Percentiles rank a stretch among this genome's conserved stretches.
These are phyloP conservation scores for Lasioglossum villosulum DNA, from an alignment of 2,888 invertebrate genomes.

Conservation along the genomic window DNA sequence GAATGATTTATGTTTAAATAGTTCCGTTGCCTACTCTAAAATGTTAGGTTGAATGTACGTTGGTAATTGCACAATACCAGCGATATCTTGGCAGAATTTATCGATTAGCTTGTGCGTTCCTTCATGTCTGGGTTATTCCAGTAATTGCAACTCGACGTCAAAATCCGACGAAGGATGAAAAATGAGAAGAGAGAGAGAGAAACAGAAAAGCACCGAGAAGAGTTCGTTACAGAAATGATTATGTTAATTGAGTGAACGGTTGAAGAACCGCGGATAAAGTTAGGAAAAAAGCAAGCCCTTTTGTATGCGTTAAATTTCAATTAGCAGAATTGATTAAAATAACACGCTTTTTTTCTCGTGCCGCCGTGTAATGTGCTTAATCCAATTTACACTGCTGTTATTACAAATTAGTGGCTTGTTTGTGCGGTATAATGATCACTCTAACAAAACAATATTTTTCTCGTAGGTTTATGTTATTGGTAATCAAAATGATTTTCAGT, in stretches of 20 bases:
- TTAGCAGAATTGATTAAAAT: neutral
- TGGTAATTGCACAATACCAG: constrained; percentile 44
- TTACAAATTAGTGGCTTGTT: neutral
- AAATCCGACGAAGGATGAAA: constrained; percentile 34
- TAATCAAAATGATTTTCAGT: no score
- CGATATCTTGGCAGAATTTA: constrained; percentile 48
- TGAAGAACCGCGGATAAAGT: constrained; percentile 13
- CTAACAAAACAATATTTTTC: neutral
- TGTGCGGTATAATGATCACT: neutral
- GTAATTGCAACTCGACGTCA: constrained; percentile 66
- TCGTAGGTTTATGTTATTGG: neutral
- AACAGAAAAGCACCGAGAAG: neutral
- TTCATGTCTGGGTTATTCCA: constrained; percentile 50
- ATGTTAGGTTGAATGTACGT: constrained; percentile 15
- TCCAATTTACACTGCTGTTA: neutral
- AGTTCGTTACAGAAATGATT: constrained; percentile 72
- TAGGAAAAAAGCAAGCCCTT: constrained; percentile 14
- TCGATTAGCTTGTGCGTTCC: constrained; percentile 48
- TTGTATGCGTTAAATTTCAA: constrained; percentile 22
- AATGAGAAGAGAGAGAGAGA: constrained; percentile 3
- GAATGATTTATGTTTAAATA: constrained; percentile 18
- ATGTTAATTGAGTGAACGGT: constrained; percentile 68
- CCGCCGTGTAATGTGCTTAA: neutral
- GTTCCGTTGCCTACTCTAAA: neutral
- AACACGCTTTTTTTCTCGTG: neutral